These are phyloP conservation scores for Bufo gargarizans DNA, from an alignment of 2,113 vertebrate species.

Conservation along the genomic window DNA sequence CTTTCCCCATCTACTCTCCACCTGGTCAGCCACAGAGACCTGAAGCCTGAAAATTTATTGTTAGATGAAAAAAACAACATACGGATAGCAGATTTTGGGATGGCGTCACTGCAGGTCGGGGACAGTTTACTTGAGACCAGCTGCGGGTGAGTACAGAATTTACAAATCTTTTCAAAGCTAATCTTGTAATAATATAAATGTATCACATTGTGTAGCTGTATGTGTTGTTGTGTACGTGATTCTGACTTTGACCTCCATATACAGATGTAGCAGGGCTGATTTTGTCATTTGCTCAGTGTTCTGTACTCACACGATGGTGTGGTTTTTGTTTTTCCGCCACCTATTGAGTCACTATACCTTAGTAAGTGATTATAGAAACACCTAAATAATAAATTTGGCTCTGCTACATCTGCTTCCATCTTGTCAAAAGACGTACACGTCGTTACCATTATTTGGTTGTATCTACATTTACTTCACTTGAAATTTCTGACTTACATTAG, in stretches of 20 bases:
- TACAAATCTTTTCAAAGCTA: not conserved
- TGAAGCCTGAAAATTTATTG: slow-evolving; percentile 92
- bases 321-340: no score
- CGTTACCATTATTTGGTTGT: slow-evolving; percentile 3
- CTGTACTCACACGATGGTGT: no score
- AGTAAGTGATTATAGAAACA: not conserved
- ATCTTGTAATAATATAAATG: not conserved
- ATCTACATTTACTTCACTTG: not conserved
- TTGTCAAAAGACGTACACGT: not conserved
- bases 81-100: slow-evolving; percentile 91
- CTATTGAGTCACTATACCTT: not conserved
- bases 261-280: not conserved
- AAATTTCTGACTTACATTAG: slow-evolving; percentile 20
- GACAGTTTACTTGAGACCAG: slow-evolving; percentile 93
- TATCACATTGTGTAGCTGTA: not conserved
- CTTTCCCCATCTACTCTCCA: not conserved
- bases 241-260: not conserved
- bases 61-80: slow-evolving; percentile 95
- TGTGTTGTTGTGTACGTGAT: not conserved
- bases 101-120: slow-evolving; percentile 93
- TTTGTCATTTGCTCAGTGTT: not conserved
- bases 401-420: not conserved
- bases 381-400: not conserved
- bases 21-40: slow-evolving; percentile 84
- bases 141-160: slow-evolving; percentile 82